Evolutionary conservation across 2,113 vertebrate species (phyloP).

Genomic region (Petrocephalus zakoni): DNA sequence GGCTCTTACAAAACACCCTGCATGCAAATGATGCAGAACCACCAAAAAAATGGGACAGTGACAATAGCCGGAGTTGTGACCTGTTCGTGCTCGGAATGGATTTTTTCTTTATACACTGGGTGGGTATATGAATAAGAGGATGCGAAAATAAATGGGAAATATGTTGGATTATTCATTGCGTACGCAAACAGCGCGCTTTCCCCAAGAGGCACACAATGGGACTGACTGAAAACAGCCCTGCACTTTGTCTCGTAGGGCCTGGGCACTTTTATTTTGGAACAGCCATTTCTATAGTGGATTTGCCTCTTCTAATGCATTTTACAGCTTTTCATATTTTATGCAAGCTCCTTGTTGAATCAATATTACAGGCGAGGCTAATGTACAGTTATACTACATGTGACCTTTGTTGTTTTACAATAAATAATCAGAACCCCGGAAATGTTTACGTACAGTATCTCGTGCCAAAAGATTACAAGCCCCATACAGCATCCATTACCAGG

Average conservation of each 20-base stretch:
- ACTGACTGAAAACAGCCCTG: not conserved
- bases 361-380: not conserved
- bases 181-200: not conserved
- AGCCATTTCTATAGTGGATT: not conserved
- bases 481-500: not conserved
- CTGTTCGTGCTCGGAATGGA: not conserved
- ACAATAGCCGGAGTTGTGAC: not conserved
- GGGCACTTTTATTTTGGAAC: not conserved
- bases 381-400: not conserved
- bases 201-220: not conserved
- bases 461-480: not conserved
- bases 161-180: not conserved
- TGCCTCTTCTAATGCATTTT: not conserved
- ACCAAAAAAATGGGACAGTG: not conserved
- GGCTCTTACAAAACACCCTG: not conserved
- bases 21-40: not conserved
- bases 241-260: not conserved
- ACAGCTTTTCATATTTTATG: not conserved
- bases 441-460: not conserved
- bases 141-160: not conserved
- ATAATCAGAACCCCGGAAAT: not conserved
- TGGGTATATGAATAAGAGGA: not conserved
- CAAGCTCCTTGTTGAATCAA: not conserved
- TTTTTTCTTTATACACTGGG: not conserved
- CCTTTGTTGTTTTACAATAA: not conserved